Evolutionary conservation across 2,797 vertebrate genomes (phyloP), one percentile per base, ranked within the genome.

Genomic region (Enteromius afrohamiltoni): DNA sequence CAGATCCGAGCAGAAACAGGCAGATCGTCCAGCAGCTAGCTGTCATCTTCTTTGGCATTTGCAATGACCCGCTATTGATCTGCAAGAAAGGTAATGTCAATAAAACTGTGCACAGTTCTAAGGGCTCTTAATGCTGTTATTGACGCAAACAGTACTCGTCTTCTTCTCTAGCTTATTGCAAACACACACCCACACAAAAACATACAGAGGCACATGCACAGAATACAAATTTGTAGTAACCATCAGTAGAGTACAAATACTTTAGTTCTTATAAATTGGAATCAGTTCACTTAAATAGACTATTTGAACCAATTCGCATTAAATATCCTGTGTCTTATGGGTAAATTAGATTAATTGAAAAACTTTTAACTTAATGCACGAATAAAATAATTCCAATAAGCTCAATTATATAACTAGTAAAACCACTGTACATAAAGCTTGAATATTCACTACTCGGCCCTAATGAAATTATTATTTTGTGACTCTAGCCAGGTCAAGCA

Each of bases 1-100:
- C 80, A 2, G 84, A 87, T 75, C 93, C 92, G 73, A 96, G 86
- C 70, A 95, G 80, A 8, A 96, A n/a, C 69, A 96, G 91, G 60
- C 83, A 83, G 3, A 90, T 83, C 69, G 89, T 91, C 92, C 89
- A 89, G 2, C 67, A 90, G 88, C 88, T 86, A 73, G 88, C 90
- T 94, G 96, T 95, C 89, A 89, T 94, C 88, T 42, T 87, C 77
- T 86, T 87, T 29, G 83, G 82, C 89, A 88, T 91, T 78, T 89
- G 77, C 55, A 55, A 79, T 71, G 75, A 64, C 65, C 62, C 80
- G 73, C 76, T 87, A 62, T 88, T 84, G 85, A 91, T 80, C 94
- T 93, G 92, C 74, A 74, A 91, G 83, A 2, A 8, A 70, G 88
- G 79, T 85, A 29, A 53, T 29, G 49, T 3, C 40, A 83, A 89